Evolutionary conservation across 2,888 invertebrate genomes (phyloP).

Genomic region (Phalera bucephala): DNA sequence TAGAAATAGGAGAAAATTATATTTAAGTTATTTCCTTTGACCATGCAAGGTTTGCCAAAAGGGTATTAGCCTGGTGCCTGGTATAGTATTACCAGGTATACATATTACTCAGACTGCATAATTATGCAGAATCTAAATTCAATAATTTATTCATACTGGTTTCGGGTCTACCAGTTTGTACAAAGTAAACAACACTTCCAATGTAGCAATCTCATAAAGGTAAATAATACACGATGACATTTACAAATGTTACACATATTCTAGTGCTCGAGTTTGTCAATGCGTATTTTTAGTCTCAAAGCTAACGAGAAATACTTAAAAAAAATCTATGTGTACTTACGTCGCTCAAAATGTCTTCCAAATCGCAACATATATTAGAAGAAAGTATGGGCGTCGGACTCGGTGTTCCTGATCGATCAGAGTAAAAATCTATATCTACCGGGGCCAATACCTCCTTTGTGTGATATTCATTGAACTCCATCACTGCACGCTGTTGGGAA

Average conservation of each 20-base stretch:
- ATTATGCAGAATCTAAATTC: too few species aligned
- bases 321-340: slow-evolving; percentile 53
- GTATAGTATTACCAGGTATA: too few species aligned
- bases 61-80: too few species aligned
- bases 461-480: slow-evolving; percentile 76
- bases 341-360: slow-evolving; percentile 81
- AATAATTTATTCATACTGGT: background rate
- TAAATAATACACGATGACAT: slow-evolving; percentile 20
- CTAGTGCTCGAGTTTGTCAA: background rate
- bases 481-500: slow-evolving; percentile 73
- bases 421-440: slow-evolving; percentile 63
- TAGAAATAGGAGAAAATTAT: too few species aligned
- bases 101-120: too few species aligned
- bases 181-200: slow-evolving; percentile 20
- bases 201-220: slow-evolving; percentile 16
- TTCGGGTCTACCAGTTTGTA: background rate
- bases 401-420: slow-evolving; percentile 60
- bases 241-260: background rate
- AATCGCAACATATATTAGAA: slow-evolving; percentile 68
- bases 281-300: background rate
- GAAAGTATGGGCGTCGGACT: slow-evolving; percentile 68
- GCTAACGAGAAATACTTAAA: slow-evolving; percentile 17
- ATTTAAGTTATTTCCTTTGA: too few species aligned
- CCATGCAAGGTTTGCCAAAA: too few species aligned
- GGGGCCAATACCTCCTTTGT: slow-evolving; percentile 71